These are phyloP conservation scores for Muscidifurax raptorellus DNA, from an alignment of 1,140 invertebrate genomes.

Conservation along the genomic window DNA sequence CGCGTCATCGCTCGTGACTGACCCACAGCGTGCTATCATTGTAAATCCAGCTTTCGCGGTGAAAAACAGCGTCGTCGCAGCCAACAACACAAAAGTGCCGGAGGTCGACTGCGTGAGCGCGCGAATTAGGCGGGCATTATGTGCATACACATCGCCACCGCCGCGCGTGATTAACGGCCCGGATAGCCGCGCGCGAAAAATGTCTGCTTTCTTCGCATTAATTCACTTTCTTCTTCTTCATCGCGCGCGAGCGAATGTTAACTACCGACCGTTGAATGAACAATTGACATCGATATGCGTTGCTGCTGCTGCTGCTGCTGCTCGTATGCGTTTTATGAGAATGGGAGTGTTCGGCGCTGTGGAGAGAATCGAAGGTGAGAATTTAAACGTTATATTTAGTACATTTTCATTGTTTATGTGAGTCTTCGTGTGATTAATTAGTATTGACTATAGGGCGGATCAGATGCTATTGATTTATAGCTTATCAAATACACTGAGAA, in stretches of 20 bases:
- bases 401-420: no score
- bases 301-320: not conserved
- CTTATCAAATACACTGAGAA: no score
- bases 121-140: constrained; percentile 20
- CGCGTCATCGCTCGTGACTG: constrained; percentile 16
- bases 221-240: constrained; percentile 14
- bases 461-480: no score
- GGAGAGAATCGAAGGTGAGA: no score
- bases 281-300: not conserved
- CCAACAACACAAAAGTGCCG: not conserved
- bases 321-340: no score
- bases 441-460: no score
- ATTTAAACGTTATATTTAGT: no score
- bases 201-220: constrained; percentile 22
- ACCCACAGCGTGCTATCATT: constrained; percentile 1
- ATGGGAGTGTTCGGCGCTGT: no score
- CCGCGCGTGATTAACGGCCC: not conserved
- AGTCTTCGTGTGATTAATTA: no score
- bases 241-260: not conserved
- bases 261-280: not conserved
- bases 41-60: not conserved
- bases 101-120: not conserved
- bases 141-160: not conserved
- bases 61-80: not conserved
- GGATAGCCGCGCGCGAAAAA: not conserved